Base-by-base conservation (phyloP, 2,888 invertebrate species). In the Diplazon laetatorius region DNA sequence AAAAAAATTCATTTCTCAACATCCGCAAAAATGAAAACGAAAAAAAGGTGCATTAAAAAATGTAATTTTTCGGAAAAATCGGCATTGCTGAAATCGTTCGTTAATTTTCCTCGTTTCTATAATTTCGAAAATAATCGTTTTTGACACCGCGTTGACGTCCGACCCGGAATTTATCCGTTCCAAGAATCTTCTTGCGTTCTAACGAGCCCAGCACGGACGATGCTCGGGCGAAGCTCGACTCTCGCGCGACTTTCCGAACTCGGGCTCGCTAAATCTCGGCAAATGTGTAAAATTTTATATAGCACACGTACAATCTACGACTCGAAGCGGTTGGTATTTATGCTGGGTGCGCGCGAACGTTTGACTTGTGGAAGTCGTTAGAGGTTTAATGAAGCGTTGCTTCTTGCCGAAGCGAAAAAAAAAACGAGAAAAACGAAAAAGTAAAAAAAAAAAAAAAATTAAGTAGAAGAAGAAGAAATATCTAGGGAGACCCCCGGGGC, bases 191-290 rank as follows among this genome's bases (percentile, higher is more conserved):
- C 39, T 46, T 50, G 52, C 48, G 78, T 50, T 74, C 68, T 75
- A 78, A 78, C 78, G 71, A 75, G 78, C 66, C 66, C 52, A n/a
- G n/a, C n/a, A 18, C 73, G 65, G 69, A 78, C 75, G 75, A 46
- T 35, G 62, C 35, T 8, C 35, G 12, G 18, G 48, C 18, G 14
- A 16, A 37, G 9, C 22, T 22, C 3, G 39, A n/a, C 75, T 71
- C 75, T 78, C 78, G 68, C 66, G n/a, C 75, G 35, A 35, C 18
- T 63, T 63, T 14, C 12, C 37, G 16, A 78, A 30, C 39, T 39
- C 52, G n/a, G 55, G 48, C 66, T 75, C 55, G 78, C 66, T 78
- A 48, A 75, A 75, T 71, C 65, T 37, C 22, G 25, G 52, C 39
- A 52, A 66, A 52, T 14, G 59, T 46, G 46, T 42, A 52, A 25